Base-by-base conservation (phyloP, 2,888 invertebrate genomes). In the Candidula unifasciata region DNA sequence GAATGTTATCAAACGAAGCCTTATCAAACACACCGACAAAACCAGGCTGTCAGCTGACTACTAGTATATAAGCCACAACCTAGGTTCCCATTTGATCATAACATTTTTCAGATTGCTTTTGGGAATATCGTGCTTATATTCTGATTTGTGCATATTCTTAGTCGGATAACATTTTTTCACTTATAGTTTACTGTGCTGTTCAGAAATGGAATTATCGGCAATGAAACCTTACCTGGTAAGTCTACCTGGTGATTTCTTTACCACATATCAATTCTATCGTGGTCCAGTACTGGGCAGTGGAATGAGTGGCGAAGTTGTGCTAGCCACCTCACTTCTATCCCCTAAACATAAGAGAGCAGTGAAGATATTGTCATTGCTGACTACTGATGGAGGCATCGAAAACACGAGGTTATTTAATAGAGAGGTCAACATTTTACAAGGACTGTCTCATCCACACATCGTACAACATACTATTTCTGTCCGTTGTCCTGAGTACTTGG, bases 231-330 rank as follows among this genome's bases (percentile, higher is more conserved):
- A n/a, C n/a, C n/a, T n/a, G n/a, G n/a, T 16, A n/a, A 33, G 16
- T 24, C 52, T 74, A 16, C 5, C 74, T 52, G 77, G 33, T 6
- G 77, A 77, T 77, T 77, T 77, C 57, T 57, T 77, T 18, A 30
- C 30, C 13, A 10, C 21, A 3, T 30, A 57, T 33, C 27, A 77
- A 16, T 10, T 77, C 2, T 8, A 18, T 35, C 33, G 18, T 33
- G 30, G 57, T 18, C 77, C 57, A 13, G 60, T 77, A 3, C 33
- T 77, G 30, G 77, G 77, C 44, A 24, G 18, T n/a, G 77, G 77
- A 21, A 77, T 77, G 77, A 33, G 57, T 16, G 77, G 77, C 2
- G 33, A 77, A 30, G 60, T 77, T 21, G 30, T 77, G 2, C 21
- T 77, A 33, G 77, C 52, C 3, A 57, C 57, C 8, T 57, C 54